A percentile compares a stretch with the other conserved stretches of the same genome.
phyloP scores from a whole-genome alignment of 2,888 invertebrate species.

The Chrysolina oricalcia region DNA sequence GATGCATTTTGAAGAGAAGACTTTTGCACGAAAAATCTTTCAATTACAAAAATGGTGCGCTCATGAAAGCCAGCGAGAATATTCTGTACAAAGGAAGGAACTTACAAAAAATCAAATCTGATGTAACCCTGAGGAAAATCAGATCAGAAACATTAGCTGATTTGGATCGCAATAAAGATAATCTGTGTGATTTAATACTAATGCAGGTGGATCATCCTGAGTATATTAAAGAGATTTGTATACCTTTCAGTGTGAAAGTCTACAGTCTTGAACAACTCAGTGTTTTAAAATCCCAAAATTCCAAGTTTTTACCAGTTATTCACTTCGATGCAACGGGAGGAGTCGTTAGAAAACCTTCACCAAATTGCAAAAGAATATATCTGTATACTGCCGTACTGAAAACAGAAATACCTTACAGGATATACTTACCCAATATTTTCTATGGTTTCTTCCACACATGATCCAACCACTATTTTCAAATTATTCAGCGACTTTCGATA shows the following conservation, averaged over 20 bases:
- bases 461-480: constrained; percentile 44
- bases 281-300: constrained; percentile 32
- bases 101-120: constrained; percentile 47
- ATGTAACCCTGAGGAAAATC: constrained; percentile 40
- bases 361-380: too few species aligned
- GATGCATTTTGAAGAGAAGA: neutral
- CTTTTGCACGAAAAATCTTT: constrained; percentile 9
- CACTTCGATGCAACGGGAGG: constrained; percentile 53
- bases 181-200: constrained; percentile 37
- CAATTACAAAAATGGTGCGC: constrained; percentile 29
- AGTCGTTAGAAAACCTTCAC: constrained; percentile 43
- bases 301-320: constrained; percentile 34
- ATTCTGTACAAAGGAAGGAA: constrained; percentile 20
- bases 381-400: constrained; percentile 42
- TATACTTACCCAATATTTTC: constrained; percentile 48
- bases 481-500: too few species aligned
- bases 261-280: constrained; percentile 48
- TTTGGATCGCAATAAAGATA: too few species aligned
- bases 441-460: constrained; percentile 45
- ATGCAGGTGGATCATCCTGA: constrained; percentile 50
- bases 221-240: constrained; percentile 49
- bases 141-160: constrained; percentile 42
- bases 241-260: constrained; percentile 50
- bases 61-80: neutral
- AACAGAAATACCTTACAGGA: constrained; percentile 35